These are phyloP conservation scores for Hemicentrotus pulcherrimus DNA, from an alignment of 35 echinoderm and acorn worm species.

Conservation along the genomic window DNA sequence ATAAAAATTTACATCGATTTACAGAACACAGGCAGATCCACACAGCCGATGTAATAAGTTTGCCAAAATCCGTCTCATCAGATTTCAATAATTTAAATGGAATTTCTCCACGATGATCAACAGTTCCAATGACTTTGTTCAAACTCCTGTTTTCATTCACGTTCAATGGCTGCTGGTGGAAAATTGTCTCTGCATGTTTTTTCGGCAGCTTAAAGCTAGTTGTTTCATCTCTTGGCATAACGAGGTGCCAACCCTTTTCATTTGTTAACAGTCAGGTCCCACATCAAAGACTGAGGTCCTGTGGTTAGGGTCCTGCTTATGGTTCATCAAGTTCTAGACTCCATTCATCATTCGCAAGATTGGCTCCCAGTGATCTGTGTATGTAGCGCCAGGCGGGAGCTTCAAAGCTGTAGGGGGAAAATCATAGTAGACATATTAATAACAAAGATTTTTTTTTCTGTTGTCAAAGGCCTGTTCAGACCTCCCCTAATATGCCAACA, in stretches of 20 bases:
- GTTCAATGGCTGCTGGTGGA: neutral
- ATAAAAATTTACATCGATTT: neutral
- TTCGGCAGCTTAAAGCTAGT: neutral
- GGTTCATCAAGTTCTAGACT: neutral
- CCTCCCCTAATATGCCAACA: too few species aligned
- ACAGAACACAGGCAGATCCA: neutral
- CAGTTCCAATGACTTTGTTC: neutral
- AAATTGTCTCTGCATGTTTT: neutral
- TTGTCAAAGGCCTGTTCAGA: too few species aligned
- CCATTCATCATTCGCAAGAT: constrained; percentile 47
- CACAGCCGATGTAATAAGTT: neutral
- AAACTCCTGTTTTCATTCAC: neutral
- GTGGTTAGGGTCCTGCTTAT: neutral
- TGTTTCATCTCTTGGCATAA: neutral
- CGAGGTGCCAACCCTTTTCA: neutral
- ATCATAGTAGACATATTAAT: neutral
- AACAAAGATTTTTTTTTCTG: neutral
- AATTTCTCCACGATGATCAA: neutral
- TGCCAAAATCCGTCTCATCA: neutral
- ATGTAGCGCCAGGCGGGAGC: neutral
- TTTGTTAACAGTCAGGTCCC: neutral
- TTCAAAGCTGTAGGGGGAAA: neutral
- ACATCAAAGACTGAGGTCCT: neutral
- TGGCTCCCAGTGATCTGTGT: constrained; percentile 43
- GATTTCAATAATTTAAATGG: neutral